Conservation (phyloP, 2,888 invertebrate genomes). For the Fissipunctia ypsillon region DNA sequence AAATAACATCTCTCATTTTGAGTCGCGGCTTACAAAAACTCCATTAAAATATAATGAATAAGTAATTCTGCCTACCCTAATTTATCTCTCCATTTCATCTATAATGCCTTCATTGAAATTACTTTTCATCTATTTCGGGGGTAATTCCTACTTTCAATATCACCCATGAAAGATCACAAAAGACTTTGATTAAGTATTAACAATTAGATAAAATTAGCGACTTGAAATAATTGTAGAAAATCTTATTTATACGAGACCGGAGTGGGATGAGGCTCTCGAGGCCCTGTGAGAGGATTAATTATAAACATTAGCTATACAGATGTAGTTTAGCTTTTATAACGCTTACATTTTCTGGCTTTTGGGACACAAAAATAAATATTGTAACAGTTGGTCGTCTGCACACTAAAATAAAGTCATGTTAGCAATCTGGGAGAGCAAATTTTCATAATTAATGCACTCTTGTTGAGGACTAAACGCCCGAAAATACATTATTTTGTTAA, state of each 20-base stretch:
- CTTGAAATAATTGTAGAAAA: constrained; percentile 33
- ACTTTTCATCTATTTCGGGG: constrained; percentile 26
- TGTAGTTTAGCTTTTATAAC: constrained; percentile 10
- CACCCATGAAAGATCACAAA: constrained; percentile 43
- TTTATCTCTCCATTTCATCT: constrained; percentile 18
- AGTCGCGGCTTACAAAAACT: background rate
- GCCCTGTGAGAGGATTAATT: constrained; percentile 23
- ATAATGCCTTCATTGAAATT: constrained; percentile 17
- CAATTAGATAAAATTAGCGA: constrained; percentile 45
- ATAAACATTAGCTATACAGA: constrained; percentile 32
- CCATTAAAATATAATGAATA: background rate
- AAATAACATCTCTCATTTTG: background rate
- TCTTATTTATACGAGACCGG: constrained; percentile 34
- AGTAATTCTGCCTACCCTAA: background rate
- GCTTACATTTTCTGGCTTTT: constrained; percentile 15
- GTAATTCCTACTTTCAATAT: constrained; percentile 25
- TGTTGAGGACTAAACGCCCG: constrained; percentile 13
- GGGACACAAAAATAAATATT: constrained; percentile 28
- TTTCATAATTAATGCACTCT: constrained; percentile 54
- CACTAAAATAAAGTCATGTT: constrained; percentile 25
- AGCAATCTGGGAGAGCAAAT: constrained; percentile 3
- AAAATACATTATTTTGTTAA: constrained; percentile 40
- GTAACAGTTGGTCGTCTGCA: constrained; percentile 20
- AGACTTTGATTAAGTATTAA: constrained; percentile 44
- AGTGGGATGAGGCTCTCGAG: constrained; percentile 8